phyloP scores from a whole-genome alignment of 2,113 vertebrate species.

The Ciconia stormi region DNA sequence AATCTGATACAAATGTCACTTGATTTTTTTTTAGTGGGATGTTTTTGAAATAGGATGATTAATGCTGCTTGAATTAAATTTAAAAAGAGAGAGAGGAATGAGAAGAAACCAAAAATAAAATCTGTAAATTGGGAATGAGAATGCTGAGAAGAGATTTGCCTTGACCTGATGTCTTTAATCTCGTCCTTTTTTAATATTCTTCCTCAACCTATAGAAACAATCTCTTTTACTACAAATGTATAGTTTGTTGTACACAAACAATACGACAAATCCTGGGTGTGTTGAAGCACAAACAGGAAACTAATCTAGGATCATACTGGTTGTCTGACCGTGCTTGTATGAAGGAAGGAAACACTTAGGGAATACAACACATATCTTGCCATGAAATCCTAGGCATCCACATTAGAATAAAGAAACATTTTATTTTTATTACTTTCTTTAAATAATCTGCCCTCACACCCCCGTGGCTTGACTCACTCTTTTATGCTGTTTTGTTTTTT shows the following conservation, averaged over 20 bases:
- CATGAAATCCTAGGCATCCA: neutral
- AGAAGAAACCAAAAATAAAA: neutral
- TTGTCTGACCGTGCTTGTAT: neutral
- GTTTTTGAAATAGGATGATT: neutral
- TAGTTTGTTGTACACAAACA: neutral
- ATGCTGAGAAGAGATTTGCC: neutral
- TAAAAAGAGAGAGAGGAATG: neutral
- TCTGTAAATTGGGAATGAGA: neutral
- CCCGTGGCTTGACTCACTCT: rapidly evolving
- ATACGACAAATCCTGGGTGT: too few species aligned
- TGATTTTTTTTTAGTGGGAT: neutral
- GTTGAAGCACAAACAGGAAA: neutral
- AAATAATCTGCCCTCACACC: neutral
- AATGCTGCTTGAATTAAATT: neutral
- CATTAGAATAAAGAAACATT: neutral
- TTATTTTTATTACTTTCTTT: neutral
- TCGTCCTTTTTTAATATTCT: neutral
- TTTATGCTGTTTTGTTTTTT: neutral
- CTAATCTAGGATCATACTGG: neutral
- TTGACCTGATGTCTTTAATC: neutral
- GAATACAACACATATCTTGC: neutral
- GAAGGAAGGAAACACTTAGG: neutral
- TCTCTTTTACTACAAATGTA: neutral
- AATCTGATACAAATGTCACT: neutral
- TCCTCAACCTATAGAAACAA: neutral